These are phyloP conservation scores for Gasterosteus nipponicus DNA, from an alignment of 2,113 vertebrate species.

Conservation along the genomic window DNA sequence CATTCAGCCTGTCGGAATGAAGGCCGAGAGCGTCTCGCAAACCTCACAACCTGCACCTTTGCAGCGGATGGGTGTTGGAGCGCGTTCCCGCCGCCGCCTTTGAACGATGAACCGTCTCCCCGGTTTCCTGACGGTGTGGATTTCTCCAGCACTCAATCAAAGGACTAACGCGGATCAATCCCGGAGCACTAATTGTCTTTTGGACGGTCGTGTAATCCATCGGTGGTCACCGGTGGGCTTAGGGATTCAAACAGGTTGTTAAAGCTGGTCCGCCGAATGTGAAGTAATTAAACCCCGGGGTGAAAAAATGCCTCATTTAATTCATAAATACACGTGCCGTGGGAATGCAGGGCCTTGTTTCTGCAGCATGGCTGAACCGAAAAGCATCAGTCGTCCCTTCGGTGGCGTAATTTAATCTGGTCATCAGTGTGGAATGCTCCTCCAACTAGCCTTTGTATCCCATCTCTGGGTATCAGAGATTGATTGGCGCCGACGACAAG, in stretches of 20 bases:
- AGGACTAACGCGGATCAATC: conserved; percentile 43
- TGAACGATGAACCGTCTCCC: conserved; percentile 1
- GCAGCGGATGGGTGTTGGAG: conserved; percentile 7
- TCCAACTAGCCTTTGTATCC: conserved; percentile 52
- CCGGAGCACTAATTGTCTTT: conserved; percentile 37
- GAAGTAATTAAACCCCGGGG: conserved; percentile 48
- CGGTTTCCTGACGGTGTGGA: conserved; percentile 9
- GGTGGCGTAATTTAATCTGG: conserved; percentile 60
- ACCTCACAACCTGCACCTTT: conserved; percentile 30
- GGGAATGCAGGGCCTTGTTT: conserved; percentile 64
- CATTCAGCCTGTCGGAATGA: conserved; percentile 38
- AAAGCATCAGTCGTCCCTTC: conserved; percentile 58
- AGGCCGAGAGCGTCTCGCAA: conserved; percentile 16
- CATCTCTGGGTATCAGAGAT: conserved; percentile 49
- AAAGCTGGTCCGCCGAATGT: conserved; percentile 24
- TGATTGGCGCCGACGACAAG: conserved; percentile 43
- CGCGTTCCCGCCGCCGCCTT: conserved; percentile 9
- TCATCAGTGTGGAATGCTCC: conserved; percentile 52
- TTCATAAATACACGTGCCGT: conserved; percentile 56
- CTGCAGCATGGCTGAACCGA: conserved; percentile 56
- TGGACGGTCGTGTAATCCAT: conserved; percentile 36
- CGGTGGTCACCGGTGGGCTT: conserved; percentile 24
- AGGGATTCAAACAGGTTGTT: conserved; percentile 27
- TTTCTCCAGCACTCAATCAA: conserved; percentile 40
- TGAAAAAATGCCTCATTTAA: conserved; percentile 63